Conservation (phyloP, 2,797 vertebrate genomes). For the Enoplosus armatus region DNA sequence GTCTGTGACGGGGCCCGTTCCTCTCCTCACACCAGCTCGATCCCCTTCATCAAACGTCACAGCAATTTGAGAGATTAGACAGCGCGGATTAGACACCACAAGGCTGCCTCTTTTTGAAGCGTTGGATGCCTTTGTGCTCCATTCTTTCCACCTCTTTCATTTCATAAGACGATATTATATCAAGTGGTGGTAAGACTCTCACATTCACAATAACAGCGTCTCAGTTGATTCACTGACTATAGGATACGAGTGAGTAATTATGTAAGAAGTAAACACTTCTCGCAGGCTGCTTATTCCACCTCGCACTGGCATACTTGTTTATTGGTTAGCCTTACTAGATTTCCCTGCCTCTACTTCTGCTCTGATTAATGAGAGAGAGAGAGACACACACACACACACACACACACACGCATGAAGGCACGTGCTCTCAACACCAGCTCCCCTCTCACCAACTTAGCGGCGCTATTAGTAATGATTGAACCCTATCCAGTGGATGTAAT, state of each 20-base stretch:
- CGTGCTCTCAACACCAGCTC: conserved; percentile 72
- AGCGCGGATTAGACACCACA: conserved; percentile 75
- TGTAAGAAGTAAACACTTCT: conserved; percentile 79
- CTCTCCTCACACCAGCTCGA: conserved; percentile 59
- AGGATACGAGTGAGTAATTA: conserved; percentile 73
- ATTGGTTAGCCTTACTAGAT: conserved; percentile 73
- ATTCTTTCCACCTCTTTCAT: conserved; percentile 77
- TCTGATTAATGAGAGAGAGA: conserved; percentile 81
- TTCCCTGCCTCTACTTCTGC: conserved; percentile 68
- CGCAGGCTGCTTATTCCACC: conserved; percentile 65
- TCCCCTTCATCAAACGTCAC: conserved; percentile 79
- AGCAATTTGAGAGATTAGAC: conserved; percentile 84
- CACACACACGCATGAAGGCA: conserved; percentile 57
- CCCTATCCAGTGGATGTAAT: conserved; percentile 86
- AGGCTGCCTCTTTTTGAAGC: conserved; percentile 75
- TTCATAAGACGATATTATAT: conserved; percentile 79
- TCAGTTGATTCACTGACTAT: conserved; percentile 65
- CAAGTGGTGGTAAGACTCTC: conserved; percentile 75
- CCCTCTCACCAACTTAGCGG: conserved; percentile 82
- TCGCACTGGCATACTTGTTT: conserved; percentile 64
- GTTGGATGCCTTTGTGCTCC: conserved; percentile 75
- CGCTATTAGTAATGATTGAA: conserved; percentile 85
- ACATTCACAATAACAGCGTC: conserved; percentile 67
- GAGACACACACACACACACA: conserved; percentile 35
- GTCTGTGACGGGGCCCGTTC: conserved; percentile 56